Evolutionary conservation across 2,888 invertebrate genomes (phyloP), one percentile per base, ranked within the genome.

Genomic region (Eupithecia subfuscata): DNA sequence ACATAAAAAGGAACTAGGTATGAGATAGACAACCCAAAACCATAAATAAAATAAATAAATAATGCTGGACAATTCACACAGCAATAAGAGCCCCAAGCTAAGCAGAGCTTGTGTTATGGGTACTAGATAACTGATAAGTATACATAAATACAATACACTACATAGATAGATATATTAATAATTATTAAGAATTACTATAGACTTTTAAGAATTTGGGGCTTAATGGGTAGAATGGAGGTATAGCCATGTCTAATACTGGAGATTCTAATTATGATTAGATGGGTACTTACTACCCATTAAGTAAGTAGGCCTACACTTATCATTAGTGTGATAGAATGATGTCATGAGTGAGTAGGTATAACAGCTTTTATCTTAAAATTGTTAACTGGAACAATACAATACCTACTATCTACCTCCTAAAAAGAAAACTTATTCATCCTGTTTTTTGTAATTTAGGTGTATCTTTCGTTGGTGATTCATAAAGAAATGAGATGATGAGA

Each of bases 301-400:
- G 18, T 56, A 22, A 2, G 52, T 52, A 48, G 45, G 45, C 52
- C 52, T 60, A 81, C n/a, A 68, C 78, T 82, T 84, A 84, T 82
- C 82, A 80, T n/a, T 68, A 67, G 70, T 73, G 71, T 80, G 71
- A 75, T 80, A 82, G 72, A 70, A 79, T 78, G 81, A 80, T 82
- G 73, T 82, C 75, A 75, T 71, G 73, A 52, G 75, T 71, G 71
- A 78, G 48, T n/a, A n/a, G n/a, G n/a, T 69, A 74, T 70, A 75
- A 74, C 72, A 78, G 52, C 60, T 74, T 74, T 67, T 72, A 75
- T 69, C 76, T 73, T 37, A 30, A 67, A 70, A 74, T 69, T 76
- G 77, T 73, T 65, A 69, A 67, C 73, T 69, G 81, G 77, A 82
- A 37, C 70, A 37, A 48, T 9, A 48, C 43, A n/a, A 25, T 45